Evolutionary conservation across 1,140 invertebrate species (phyloP), one percentile per base, ranked within the genome.

Genomic region (Leptinotarsa lineolata): DNA sequence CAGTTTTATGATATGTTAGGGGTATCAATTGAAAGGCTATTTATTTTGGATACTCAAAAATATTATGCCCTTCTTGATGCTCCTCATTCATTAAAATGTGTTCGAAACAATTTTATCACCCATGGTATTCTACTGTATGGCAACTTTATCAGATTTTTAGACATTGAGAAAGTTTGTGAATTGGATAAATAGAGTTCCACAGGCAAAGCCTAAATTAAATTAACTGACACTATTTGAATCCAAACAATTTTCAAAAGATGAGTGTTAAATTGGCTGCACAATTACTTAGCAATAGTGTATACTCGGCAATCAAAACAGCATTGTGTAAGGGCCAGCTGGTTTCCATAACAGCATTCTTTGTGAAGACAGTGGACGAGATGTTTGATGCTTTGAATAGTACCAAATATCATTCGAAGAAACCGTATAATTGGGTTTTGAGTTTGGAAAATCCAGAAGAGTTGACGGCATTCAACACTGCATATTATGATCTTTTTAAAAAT

Each of bases 1-100:
- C 59, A 60, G n/a, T 60, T 60, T 60, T 60, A 60, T 60, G 59
- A n/a, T 11, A 60, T 11, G 59, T 60, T 60, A 60, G 59, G 59
- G n/a, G n/a, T 60, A 60, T 60, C 59, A 60, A 21, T 11, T 11
- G n/a, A 60, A 60, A 60, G n/a, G n/a, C n/a, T n/a, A n/a, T n/a
- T n/a, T n/a, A n/a, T n/a, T 60, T n/a, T 6, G n/a, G 59, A 60
- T 60, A 60, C 4, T 60, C n/a, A n/a, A 60, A 60, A 6, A 60
- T 60, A 60, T 60, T 60, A 60, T 60, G 59, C 59, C n/a, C n/a
- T 60, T 60, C n/a, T 60, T 60, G 59, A 60, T 60, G 59, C 59
- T 21, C 59, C n/a, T n/a, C 59, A 60, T n/a, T 60, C n/a, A 60
- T 60, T 60, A 60, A 60, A 60, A 60, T 60, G 59, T 60, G 59